Percentiles rank a stretch among this genome's conserved stretches.
Conservation (phyloP, 1,140 invertebrate genomes). For the Drosophila chauvacae region DNA sequence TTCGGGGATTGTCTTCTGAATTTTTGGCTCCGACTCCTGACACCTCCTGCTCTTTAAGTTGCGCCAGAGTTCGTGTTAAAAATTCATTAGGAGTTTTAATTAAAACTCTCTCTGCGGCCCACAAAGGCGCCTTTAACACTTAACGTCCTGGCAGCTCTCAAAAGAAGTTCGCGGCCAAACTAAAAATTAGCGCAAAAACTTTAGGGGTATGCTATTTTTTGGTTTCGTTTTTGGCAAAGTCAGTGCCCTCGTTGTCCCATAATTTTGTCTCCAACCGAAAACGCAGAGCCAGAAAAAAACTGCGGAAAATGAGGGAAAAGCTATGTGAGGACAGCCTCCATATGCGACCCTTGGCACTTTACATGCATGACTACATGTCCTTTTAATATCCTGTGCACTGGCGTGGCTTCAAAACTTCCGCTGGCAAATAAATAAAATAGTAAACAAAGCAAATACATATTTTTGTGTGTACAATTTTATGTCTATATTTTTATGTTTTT, state of each 20-base stretch:
- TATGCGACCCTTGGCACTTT: conserved; percentile 70
- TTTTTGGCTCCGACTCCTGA: conserved; percentile 7
- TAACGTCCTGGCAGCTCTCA: conserved; percentile 30
- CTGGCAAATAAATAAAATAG: conserved; percentile 67
- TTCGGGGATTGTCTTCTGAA: conserved; percentile 30
- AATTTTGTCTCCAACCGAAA: conserved; percentile 43
- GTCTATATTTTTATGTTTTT: not conserved
- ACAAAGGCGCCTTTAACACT: conserved; percentile 46
- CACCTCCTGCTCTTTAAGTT: conserved; percentile 35
- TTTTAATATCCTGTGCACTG: conserved; percentile 74
- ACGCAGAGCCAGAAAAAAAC: not conserved
- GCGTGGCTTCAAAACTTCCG: conserved; percentile 66
- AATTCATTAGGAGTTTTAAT: conserved; percentile 78
- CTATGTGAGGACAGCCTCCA: conserved; percentile 52
- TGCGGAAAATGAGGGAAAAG: conserved; percentile 6
- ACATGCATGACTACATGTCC: conserved; percentile 77
- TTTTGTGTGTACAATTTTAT: not conserved
- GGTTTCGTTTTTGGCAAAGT: conserved; percentile 23
- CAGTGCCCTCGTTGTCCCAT: conserved; percentile 40
- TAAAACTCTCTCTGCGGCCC: conserved; percentile 59
- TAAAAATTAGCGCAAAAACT: conserved; percentile 26
- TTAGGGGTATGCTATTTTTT: not conserved
- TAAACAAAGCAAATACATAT: conserved; percentile 15
- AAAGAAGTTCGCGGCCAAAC: conserved; percentile 28
- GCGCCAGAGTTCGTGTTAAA: conserved; percentile 58